Evolutionary conservation across 2,113 vertebrate species (phyloP), one percentile per base, ranked within the genome.

Genomic region (Chloropsis cyanopogon): DNA sequence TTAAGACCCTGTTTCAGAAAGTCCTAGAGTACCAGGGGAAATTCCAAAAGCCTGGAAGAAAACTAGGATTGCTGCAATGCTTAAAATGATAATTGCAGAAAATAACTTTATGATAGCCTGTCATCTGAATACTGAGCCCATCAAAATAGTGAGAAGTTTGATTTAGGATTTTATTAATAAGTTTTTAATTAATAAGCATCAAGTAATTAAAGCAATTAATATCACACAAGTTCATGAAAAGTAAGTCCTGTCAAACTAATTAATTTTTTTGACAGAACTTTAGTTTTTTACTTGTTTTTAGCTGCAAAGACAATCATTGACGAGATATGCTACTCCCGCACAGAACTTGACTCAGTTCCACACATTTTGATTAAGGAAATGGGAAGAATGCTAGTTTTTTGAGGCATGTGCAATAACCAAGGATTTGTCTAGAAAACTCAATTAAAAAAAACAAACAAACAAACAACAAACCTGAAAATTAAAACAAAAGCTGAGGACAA

Each of bases 131-230:
- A 94, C 68, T 42, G 86, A 95, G 57, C 65, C 90, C 79, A 90
- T 93, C 56, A 79, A 92, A 94, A 83, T 71, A 96, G 84, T 53
- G 44, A 95, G 72, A 94, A 93, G 69, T 88, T 75, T 81, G 71
- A 92, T 50, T 76, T 56, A 81, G 68, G 81, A 91, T 92, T 95
- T 92, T 93, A 86, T 95, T 91, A 95, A 81, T 90, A 92, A 93
- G 63, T 56, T 60, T 90, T 93, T 92, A 96, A 97, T 95, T 95
- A 95, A 92, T 94, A 95, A 90, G 92, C 68, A 95, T 88, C 14
- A 24, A 84, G 90, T 96, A 96, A 96, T 97, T 95, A 96, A 95
- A 94, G 80, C 57, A 96, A 93, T 95, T 94, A 97, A 93, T 90
- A 97, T 95, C 96, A 94, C 95, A 93, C 49, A 91, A 88, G 85